These are phyloP conservation scores for Himalopsyche anomala DNA, from an alignment of 2,888 invertebrate genomes.

Conservation along the genomic window DNA sequence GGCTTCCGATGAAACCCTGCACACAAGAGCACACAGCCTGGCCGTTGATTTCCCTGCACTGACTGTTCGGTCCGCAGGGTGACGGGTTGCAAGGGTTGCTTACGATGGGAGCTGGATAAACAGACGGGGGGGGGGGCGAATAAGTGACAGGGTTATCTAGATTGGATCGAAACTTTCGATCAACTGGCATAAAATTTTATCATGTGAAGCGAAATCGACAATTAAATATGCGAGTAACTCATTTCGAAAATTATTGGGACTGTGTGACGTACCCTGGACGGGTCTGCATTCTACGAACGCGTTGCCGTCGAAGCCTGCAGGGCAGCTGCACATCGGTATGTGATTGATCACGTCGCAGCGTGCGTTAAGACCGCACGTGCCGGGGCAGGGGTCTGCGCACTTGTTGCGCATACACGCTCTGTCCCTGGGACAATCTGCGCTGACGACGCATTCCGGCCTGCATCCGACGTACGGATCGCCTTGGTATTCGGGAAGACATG, in stretches of 20 bases:
- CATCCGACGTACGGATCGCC: constrained; percentile 87
- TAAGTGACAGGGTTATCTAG: too few relatives aligned
- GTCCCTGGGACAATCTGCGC: constrained; percentile 82
- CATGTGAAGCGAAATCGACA: background rate
- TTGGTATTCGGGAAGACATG: constrained; percentile 84
- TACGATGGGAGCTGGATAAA: constrained; percentile 74
- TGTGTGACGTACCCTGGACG: constrained; percentile 63
- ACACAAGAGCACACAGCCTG: constrained; percentile 80
- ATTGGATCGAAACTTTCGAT: too few relatives aligned
- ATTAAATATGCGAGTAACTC: background rate
- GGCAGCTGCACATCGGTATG: constrained; percentile 82
- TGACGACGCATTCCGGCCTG: constrained; percentile 86
- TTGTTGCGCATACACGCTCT: constrained; percentile 85
- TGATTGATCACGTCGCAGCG: constrained; percentile 81
- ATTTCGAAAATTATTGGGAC: constrained; percentile 67
- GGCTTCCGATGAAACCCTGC: constrained; percentile 79
- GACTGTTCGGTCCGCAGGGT: constrained; percentile 82
- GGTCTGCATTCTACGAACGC: constrained; percentile 81
- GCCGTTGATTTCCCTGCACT: constrained; percentile 77
- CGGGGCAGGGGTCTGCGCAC: constrained; percentile 85
- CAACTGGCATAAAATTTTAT: too few relatives aligned
- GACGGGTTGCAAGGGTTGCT: constrained; percentile 80
- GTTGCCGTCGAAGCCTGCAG: constrained; percentile 81
- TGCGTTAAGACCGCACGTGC: constrained; percentile 81
- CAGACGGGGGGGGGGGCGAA: too few relatives aligned